Base-by-base conservation (phyloP, 2,888 invertebrate species). In the Sinodicranocentrus sp. region DNA sequence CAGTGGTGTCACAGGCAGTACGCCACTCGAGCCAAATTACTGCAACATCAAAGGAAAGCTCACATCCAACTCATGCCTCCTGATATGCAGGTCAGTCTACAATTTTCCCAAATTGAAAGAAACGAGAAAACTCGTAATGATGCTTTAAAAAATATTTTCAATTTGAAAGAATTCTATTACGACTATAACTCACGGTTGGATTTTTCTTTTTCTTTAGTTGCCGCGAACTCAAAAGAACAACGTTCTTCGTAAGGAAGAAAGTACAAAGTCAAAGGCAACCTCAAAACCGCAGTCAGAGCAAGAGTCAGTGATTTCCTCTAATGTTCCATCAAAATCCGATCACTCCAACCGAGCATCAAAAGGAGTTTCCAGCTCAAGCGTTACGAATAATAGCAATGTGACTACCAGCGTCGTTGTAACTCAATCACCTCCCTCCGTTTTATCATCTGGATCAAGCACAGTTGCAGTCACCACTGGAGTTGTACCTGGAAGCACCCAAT, bases 1-100 rank as follows among this genome's bases (percentile, higher is more conserved):
- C 92, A 93, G 78, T 95, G 94, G 92, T 97, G 97, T 90, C 95
- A 96, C 90, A 95, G 96, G 87, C 96, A 97, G 91, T 97, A 97
- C 90, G 95, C 95, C 25, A 95, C 95, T 89, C 94, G 95, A 88
- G 93, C 93, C 25, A 92, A 92, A 89, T 90, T 92, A n/a, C 89
- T 92, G 80, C 92, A 92, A 87, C 92, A 92, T 88, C 91, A 91
- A 87, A 89, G 92, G 3, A 91, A 91, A 87, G 91, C 91, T 68
- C 92, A 92, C 68, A 83, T 88, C 17, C 87, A 89, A 65, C 76
- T 89, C 1, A 88, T 89, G 86, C 88, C 89, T 1, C 57, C 86
- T 44, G 88, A 88, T 26, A 88, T 89, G 84, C 89, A 89, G 86
- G 86, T 88, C 54, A 72, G 65, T 48, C n/a, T 39, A n/a, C n/a